Conservation (phyloP, 2,797 vertebrate species). For the Cuculus canorus region DNA sequence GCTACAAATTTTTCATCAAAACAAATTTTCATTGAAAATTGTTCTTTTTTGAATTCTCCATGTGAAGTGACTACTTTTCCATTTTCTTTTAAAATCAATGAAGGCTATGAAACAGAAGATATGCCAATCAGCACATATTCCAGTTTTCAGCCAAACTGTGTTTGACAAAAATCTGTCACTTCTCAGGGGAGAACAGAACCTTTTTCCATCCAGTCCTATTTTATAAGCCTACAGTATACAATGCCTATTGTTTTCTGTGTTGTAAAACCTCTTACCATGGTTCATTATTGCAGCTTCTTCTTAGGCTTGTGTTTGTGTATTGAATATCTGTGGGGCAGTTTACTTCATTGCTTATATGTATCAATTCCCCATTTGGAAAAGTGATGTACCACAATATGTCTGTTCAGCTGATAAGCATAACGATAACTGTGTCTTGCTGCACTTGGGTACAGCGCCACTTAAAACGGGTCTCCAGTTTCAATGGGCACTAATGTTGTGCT, state of each 20-base stretch:
- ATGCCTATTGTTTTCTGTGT: conserved; percentile 59
- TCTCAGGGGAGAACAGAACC: conserved; percentile 18
- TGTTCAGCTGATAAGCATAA: conserved; percentile 42
- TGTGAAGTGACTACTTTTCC: not conserved
- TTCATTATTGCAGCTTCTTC: conserved; percentile 28
- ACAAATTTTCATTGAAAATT: not conserved
- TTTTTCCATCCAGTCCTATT: not conserved
- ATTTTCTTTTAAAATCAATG: not conserved
- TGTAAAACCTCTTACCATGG: conserved; percentile 45
- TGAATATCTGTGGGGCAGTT: conserved; percentile 44
- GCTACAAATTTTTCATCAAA: not conserved
- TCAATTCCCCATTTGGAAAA: conserved; percentile 43
- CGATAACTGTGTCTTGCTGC: conserved; percentile 13
- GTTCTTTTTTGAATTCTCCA: not conserved
- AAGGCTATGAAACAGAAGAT: conserved; percentile 10
- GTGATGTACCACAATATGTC: not conserved
- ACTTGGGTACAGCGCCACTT: not conserved
- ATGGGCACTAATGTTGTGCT: not conserved
- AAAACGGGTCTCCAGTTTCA: conserved; percentile 9
- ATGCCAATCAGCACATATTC: not conserved
- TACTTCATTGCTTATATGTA: conserved; percentile 37
- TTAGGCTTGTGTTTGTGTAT: conserved; percentile 23
- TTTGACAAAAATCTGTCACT: conserved; percentile 37
- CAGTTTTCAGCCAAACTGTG: not conserved
- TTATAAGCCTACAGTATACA: conserved; percentile 53